These are phyloP conservation scores for Tupaia tana DNA, from an alignment of 2,113 vertebrate species.

Conservation along the genomic window DNA sequence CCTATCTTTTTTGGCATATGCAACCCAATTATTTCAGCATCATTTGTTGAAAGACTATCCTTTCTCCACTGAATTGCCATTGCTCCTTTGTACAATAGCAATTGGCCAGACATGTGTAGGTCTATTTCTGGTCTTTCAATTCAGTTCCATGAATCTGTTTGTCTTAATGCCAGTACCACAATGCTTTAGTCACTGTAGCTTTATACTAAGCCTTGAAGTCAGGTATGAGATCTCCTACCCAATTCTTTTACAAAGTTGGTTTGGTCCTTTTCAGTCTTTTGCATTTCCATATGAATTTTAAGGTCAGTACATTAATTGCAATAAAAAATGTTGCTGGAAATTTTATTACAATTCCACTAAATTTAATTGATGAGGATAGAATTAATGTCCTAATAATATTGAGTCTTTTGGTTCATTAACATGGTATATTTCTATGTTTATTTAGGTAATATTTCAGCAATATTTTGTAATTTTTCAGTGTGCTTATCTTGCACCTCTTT, in stretches of 20 bases:
- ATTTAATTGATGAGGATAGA: background rate
- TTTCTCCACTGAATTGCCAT: background rate
- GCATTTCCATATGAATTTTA: slow-evolving; percentile 25
- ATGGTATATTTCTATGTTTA: background rate
- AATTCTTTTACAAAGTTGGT: slow-evolving; percentile 18
- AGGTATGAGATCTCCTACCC: background rate
- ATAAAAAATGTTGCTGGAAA: background rate
- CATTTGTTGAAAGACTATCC: background rate
- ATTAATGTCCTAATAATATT: background rate
- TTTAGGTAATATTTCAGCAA: background rate
- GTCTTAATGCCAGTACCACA: background rate
- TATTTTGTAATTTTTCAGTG: slow-evolving; percentile 25
- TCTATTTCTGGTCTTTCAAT: background rate
- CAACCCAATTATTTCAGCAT: background rate
- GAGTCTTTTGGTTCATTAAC: background rate
- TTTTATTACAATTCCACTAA: background rate
- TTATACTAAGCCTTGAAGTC: background rate
- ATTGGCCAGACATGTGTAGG: background rate
- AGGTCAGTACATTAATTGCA: background rate
- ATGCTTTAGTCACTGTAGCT: background rate
- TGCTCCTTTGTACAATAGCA: background rate
- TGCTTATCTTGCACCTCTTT: background rate
- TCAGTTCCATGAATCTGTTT: background rate
- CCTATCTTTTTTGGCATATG: background rate
- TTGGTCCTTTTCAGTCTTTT: background rate